phyloP scores from a whole-genome alignment of 1,140 invertebrate species.

The Pseudobourletiella spinata region DNA sequence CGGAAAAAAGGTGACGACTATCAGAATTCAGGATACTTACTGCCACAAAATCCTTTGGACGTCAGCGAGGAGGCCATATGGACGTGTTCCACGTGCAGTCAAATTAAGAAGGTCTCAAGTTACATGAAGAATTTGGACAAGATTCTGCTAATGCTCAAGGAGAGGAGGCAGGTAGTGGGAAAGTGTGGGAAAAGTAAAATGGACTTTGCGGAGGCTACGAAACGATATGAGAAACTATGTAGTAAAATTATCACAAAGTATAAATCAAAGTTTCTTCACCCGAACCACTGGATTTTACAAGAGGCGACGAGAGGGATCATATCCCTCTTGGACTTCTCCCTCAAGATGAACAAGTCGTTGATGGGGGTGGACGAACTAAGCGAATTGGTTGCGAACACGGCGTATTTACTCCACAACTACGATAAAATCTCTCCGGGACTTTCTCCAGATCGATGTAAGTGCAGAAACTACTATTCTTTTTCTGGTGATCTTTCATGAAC shows the following conservation, averaged over 20 bases:
- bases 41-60: not conserved
- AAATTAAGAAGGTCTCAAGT: not conserved
- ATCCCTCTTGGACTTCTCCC: too few relatives aligned
- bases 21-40: not conserved
- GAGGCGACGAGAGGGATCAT: too few relatives aligned
- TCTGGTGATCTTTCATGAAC: too few relatives aligned
- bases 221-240: not conserved
- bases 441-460: too few relatives aligned
- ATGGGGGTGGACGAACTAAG: too few relatives aligned
- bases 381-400: too few relatives aligned
- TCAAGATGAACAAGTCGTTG: too few relatives aligned
- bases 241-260: not conserved
- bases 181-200: not conserved
- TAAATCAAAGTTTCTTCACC: not conserved
- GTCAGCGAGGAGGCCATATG: not conserved
- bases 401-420: too few relatives aligned
- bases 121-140: not conserved
- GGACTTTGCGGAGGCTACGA: not conserved
- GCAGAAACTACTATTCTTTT: too few relatives aligned
- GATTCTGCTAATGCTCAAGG: not conserved
- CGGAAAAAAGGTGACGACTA: not conserved
- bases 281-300: not conserved
- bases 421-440: too few relatives aligned
- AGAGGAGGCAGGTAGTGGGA: not conserved
- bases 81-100: not conserved